These are phyloP conservation scores for Sphenodon punctatus DNA, from an alignment of 2,797 vertebrate genomes.

Conservation along the genomic window DNA sequence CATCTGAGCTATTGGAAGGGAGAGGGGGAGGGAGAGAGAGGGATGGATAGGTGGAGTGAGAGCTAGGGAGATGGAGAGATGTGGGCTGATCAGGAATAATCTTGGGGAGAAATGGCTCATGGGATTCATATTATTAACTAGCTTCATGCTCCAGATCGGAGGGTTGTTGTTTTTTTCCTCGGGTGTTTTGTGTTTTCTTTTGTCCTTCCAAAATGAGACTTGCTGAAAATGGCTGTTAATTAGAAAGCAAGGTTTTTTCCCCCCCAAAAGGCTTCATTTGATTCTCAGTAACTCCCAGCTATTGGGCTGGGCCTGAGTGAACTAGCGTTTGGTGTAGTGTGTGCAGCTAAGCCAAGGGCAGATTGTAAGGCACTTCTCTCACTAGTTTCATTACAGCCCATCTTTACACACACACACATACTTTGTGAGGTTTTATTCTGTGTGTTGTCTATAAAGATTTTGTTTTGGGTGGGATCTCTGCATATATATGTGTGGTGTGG, in stretches of 20 bases:
- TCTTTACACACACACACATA: fast-evolving
- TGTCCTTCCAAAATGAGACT: neutral
- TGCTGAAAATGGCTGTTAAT: fast-evolving
- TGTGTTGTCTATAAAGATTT: neutral
- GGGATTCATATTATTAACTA: constrained; percentile 18
- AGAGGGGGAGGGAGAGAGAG: constrained; percentile 8
- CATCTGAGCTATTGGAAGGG: constrained; percentile 16
- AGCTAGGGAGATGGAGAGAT: constrained; percentile 3
- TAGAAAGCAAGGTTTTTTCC: neutral
- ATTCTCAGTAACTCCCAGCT: neutral
- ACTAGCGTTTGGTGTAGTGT: neutral
- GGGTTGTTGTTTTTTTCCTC: neutral
- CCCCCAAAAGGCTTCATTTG: neutral
- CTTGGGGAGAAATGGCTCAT: constrained; percentile 1
- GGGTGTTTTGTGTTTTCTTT: constrained; percentile 7
- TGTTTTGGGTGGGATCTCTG: neutral
- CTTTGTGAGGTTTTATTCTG: neutral
- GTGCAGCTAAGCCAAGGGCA: neutral
- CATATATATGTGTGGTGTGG: neutral
- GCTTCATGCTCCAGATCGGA: neutral
- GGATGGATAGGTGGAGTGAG: neutral
- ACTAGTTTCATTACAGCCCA: neutral
- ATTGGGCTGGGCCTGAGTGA: constrained; percentile 50
- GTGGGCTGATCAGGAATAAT: constrained; percentile 31
- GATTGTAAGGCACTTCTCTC: neutral